Evolutionary conservation across 2,797 vertebrate genomes (phyloP).

Genomic region (Channallabes apus): DNA sequence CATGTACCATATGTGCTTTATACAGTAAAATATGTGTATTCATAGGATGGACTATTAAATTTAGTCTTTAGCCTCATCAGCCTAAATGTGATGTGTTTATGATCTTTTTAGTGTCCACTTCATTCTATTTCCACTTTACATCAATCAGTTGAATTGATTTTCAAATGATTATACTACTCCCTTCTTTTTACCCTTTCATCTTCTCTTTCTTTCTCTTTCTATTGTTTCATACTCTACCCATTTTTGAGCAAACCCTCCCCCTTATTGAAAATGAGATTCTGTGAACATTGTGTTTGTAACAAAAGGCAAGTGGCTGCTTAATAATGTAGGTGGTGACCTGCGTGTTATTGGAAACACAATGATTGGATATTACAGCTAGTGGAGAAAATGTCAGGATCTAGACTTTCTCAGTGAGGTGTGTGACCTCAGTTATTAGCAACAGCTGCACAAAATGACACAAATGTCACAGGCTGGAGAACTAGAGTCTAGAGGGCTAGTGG

Average conservation of each 20-base stretch:
- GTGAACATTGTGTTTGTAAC: slow-evolving; percentile 47
- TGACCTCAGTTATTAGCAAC: slow-evolving; percentile 61
- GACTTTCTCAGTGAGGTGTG: slow-evolving; percentile 50
- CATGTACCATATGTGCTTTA: neutral
- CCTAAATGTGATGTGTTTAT: slow-evolving; percentile 10
- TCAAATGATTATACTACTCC: neutral
- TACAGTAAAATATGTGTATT: neutral
- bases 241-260: slow-evolving; percentile 45
- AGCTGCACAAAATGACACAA: slow-evolving; percentile 56
- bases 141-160: slow-evolving; percentile 2
- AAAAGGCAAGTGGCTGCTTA: slow-evolving; percentile 59
- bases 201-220: slow-evolving; percentile 17
- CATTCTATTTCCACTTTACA: neutral
- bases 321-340: slow-evolving; percentile 59
- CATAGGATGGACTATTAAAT: neutral
- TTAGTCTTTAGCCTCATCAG: neutral
- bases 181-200: neutral
- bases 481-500: slow-evolving; percentile 37
- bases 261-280: slow-evolving; percentile 53
- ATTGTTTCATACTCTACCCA: neutral
- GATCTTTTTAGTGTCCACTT: neutral
- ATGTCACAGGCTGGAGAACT: slow-evolving; percentile 52
- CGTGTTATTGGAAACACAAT: slow-evolving; percentile 59
- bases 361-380: slow-evolving; percentile 59
- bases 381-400: slow-evolving; percentile 59